Evolutionary conservation across 1,140 invertebrate genomes (phyloP).

Genomic region (Saccostrea glomerata): DNA sequence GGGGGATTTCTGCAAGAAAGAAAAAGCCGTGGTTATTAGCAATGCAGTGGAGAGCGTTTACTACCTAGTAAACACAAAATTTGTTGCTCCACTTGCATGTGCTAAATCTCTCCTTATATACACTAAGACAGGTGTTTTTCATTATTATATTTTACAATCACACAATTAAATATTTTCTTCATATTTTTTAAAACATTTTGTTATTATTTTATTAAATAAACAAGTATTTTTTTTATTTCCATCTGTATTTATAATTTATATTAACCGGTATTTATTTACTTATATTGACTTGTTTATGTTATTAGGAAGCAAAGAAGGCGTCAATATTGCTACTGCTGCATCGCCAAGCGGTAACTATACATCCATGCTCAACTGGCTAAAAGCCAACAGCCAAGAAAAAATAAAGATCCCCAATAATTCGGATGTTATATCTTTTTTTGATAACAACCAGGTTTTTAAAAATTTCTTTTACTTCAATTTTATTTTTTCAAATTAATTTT

Average conservation of each 20-base stretch:
- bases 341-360: not conserved
- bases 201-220: not conserved
- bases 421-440: not conserved
- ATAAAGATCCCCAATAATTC: not conserved
- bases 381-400: not conserved
- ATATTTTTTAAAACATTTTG: not conserved
- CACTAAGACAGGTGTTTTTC: not conserved
- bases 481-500: too few relatives aligned
- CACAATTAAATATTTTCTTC: not conserved
- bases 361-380: not conserved
- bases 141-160: not conserved
- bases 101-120: not conserved
- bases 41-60: not conserved
- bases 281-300: not conserved
- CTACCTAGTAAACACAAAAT: not conserved
- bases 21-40: not conserved
- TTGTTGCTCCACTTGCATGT: not conserved
- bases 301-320: not conserved
- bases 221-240: not conserved
- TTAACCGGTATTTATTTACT: not conserved
- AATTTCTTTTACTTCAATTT: too few relatives aligned
- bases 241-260: not conserved
- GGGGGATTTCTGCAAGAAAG: not conserved
- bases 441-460: not conserved
- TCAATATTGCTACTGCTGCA: not conserved